Base-by-base conservation (phyloP, 2,888 invertebrate genomes). In the Anaspis maculata region DNA sequence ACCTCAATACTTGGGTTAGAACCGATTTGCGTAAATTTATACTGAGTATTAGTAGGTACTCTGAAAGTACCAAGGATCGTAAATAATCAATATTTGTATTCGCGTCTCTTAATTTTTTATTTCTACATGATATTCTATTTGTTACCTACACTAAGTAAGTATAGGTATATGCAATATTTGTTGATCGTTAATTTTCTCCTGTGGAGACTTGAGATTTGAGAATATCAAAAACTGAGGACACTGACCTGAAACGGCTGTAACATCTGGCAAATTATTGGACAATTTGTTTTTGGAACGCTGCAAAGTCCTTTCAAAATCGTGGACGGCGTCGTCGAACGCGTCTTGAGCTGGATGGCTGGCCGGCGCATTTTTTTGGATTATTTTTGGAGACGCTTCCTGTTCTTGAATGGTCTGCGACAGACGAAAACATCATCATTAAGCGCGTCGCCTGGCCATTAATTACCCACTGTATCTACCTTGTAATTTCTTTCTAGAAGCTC, bases 271-370 rank as follows among this genome's bases (percentile, higher is more conserved):
- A 51, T 62, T 64, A 48, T 59, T 52, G 13, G 54, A 55, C 26
- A 59, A 48, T 45, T 52, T 56, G 54, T 51, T 61, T 56, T 54
- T 71, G 46, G 77, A 71, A 34, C 74, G 67, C 48, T 76, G 74
- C 39, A 81, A 62, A 12, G 79, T 78, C 46, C 76, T 73, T 59
- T 83, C 82, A 56, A 83, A 83, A 60, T 83, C 82, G 33, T 72
- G 71, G 36, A 82, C 76, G 34, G 79, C 82, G 57, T 74, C 72
- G 42, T 70, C 68, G 36, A 74, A 65, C 7, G 66, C 70, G 42
- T 71, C 71, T 33, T 58, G 53, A 15, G 42, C 37, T 37, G 44
- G 48, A 5, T 13, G 30, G 10, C 13, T 30, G 15, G 30, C 15
- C 21, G 26, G 13, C 6, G 22, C 25, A 26, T 13, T 37, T 36